Evolutionary conservation across 2,888 invertebrate genomes (phyloP).

Genomic region (Aleiodes alternator): DNA sequence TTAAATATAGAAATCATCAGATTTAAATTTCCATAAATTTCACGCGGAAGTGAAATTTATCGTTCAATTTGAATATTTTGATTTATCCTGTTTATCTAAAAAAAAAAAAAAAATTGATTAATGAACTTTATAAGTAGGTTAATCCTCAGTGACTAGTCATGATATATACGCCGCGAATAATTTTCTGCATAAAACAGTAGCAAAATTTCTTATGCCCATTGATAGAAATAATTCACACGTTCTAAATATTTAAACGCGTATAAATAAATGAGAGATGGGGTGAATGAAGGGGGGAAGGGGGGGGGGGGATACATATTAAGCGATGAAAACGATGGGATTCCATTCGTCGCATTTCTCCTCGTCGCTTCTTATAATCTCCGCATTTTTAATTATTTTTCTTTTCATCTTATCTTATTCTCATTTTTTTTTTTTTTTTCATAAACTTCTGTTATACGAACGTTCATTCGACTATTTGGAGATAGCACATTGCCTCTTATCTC

Average conservation of each 20-base stretch:
- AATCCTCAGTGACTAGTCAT: background rate
- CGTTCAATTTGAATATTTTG: background rate
- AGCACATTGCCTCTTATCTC: constrained; percentile 35
- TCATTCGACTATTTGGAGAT: background rate
- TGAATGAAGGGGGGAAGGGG: background rate
- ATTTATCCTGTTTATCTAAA: background rate
- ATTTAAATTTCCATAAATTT: too few species aligned
- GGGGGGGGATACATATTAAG: background rate
- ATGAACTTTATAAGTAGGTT: constrained; percentile 15
- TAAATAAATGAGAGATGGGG: constrained; percentile 38
- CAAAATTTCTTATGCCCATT: constrained; percentile 22
- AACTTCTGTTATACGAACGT: constrained; percentile 5
- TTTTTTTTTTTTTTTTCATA: constrained; percentile 6
- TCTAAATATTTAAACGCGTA: constrained; percentile 50
- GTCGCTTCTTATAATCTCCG: background rate
- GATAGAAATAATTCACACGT: constrained; percentile 55
- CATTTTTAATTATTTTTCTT: background rate
- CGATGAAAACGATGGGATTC: constrained; percentile 34
- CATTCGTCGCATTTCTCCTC: constrained; percentile 37
- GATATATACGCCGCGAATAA: background rate
- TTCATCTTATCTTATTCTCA: background rate
- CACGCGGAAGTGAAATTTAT: too few species aligned
- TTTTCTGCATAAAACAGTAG: constrained; percentile 16
- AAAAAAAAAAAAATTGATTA: background rate
- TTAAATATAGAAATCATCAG: background rate